These are phyloP conservation scores for Leucophenga maculata DNA, from an alignment of 2,888 invertebrate genomes.

Conservation along the genomic window DNA sequence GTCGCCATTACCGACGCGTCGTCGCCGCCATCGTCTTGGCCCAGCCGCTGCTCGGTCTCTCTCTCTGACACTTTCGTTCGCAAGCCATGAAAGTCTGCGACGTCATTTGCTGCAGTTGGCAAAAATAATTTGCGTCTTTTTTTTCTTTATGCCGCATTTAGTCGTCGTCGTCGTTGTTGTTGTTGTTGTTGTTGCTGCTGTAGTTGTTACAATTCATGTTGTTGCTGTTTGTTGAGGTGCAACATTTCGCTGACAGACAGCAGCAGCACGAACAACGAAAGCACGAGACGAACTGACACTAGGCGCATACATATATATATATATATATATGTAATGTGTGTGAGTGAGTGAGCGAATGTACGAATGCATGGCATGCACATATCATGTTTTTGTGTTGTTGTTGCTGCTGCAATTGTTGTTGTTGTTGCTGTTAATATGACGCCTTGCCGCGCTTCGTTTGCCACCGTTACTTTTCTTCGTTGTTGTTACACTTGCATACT, in stretches of 20 bases:
- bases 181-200: conserved; percentile 6
- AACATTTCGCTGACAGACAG: conserved; percentile 24
- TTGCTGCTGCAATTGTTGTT: conserved; percentile 1
- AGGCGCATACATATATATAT: background rate
- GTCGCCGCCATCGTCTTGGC: conserved; percentile 12
- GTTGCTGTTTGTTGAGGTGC: conserved; percentile 10
- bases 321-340: background rate
- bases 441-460: background rate
- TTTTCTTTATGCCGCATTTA: conserved; percentile 19
- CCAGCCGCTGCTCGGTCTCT: background rate
- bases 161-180: conserved; percentile 1
- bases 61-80: background rate
- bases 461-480: background rate
- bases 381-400: conserved; percentile 13
- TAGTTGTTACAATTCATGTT: conserved; percentile 6
- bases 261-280: conserved; percentile 9
- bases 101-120: conserved; percentile 19
- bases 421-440: background rate
- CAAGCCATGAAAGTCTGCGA: no score
- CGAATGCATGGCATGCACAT: conserved; percentile 21
- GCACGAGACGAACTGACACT: conserved; percentile 10
- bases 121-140: conserved; percentile 23
- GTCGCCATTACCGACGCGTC: conserved; percentile 29
- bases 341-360: background rate
- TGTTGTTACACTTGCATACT: conserved; percentile 15